A percentile compares a stretch with the other conserved stretches of the same genome.
These are phyloP conservation scores for Mamestra brassicae DNA, from an alignment of 2,888 invertebrate species.

Conservation along the genomic window DNA sequence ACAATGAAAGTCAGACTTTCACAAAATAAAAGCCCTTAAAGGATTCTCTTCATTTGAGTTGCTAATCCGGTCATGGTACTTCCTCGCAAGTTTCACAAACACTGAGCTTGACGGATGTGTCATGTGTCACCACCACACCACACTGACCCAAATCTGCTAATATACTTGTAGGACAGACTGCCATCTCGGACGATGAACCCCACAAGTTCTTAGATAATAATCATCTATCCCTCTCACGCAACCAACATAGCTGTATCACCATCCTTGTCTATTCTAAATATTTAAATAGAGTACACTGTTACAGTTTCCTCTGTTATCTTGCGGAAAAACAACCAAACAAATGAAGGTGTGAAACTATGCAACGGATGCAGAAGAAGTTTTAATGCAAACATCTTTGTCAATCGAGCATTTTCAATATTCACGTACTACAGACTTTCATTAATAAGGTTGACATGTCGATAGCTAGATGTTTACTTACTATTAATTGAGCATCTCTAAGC, in stretches of 20 bases:
- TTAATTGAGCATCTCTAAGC: neutral
- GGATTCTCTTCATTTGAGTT: slow-evolving; percentile 30
- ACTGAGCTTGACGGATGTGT: slow-evolving; percentile 63
- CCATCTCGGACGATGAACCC: slow-evolving; percentile 67
- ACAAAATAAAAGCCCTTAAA: slow-evolving; percentile 5
- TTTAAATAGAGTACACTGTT: slow-evolving; percentile 47
- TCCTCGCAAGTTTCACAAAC: slow-evolving; percentile 43
- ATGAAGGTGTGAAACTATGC: slow-evolving; percentile 23
- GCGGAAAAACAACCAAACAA: slow-evolving; percentile 43
- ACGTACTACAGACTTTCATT: neutral
- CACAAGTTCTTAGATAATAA: slow-evolving; percentile 60
- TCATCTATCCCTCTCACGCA: slow-evolving; percentile 35
- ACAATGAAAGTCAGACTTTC: slow-evolving; percentile 24
- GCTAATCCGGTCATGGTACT: slow-evolving; percentile 30
- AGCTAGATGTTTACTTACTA: neutral
- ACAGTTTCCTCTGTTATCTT: slow-evolving; percentile 32
- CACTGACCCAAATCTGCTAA: slow-evolving; percentile 69
- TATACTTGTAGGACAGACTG: slow-evolving; percentile 45
- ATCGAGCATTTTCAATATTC: neutral
- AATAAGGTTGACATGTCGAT: neutral
- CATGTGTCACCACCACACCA: slow-evolving; percentile 64
- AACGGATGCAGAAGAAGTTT: slow-evolving; percentile 15
- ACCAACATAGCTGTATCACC: neutral
- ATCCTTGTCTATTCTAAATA: slow-evolving; percentile 50
- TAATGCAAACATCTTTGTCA: neutral